Evolutionary conservation across 2,888 invertebrate species (phyloP).

Genomic region (Chalcis sispes): DNA sequence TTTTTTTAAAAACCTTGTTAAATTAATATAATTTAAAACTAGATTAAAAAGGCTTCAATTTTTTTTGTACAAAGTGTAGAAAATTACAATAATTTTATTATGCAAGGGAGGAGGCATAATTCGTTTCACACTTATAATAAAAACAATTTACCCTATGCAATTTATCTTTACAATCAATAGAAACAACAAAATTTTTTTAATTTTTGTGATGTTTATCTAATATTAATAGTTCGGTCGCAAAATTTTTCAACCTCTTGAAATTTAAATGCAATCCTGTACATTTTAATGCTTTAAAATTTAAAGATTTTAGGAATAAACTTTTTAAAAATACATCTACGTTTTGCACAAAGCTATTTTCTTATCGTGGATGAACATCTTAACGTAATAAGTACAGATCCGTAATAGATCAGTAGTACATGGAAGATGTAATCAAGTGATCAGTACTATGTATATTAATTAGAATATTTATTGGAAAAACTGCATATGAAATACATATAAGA

Average conservation of each 20-base stretch:
- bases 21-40: too few species aligned
- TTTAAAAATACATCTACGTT: not conserved
- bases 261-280: not conserved
- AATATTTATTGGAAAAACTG: conserved; percentile 1
- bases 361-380: conserved; percentile 26
- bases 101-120: conserved; percentile 45
- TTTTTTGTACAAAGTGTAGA: too few species aligned
- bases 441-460: not conserved
- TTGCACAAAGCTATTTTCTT: conserved; percentile 21
- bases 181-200: conserved; percentile 29
- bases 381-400: conserved; percentile 8
- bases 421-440: conserved; percentile 22
- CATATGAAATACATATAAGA: not conserved
- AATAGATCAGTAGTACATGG: not conserved
- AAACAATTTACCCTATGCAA: conserved; percentile 2
- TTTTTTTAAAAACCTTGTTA: too few species aligned
- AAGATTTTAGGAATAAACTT: conserved; percentile 6
- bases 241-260: conserved; percentile 8
- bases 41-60: not conserved
- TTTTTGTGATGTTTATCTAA: conserved; percentile 30
- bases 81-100: conserved; percentile 10
- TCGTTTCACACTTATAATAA: conserved; percentile 13
- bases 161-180: conserved; percentile 7
- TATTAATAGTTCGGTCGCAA: conserved; percentile 31
- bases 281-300: conserved; percentile 4